Conservation (phyloP, 2,888 invertebrate species). For the Trachelus troglodyta region DNA sequence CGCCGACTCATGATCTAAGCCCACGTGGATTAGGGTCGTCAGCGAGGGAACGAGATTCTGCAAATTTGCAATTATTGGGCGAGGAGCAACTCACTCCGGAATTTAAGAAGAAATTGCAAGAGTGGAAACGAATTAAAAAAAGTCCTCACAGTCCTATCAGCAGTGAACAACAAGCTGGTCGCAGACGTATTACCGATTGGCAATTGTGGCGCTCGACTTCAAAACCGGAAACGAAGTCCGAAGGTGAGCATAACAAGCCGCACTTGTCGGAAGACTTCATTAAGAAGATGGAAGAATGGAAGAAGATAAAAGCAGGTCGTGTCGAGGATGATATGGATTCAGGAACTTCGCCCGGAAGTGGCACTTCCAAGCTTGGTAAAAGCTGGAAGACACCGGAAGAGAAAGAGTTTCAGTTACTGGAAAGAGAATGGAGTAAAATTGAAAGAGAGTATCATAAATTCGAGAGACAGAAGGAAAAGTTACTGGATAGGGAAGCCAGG, state of each 20-base stretch:
- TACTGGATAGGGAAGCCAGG: slow-evolving; percentile 75
- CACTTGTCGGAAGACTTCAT: slow-evolving; percentile 85
- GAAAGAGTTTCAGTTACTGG: slow-evolving; percentile 71
- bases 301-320: slow-evolving; percentile 77
- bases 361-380: slow-evolving; percentile 48
- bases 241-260: slow-evolving; percentile 70
- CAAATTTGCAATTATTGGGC: slow-evolving; percentile 59
- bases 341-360: slow-evolving; percentile 53
- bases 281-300: slow-evolving; percentile 89
- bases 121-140: slow-evolving; percentile 84
- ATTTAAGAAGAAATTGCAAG: slow-evolving; percentile 85
- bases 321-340: slow-evolving; percentile 68
- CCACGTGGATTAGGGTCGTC: slow-evolving; percentile 4
- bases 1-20: neutral
- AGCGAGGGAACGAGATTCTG: slow-evolving; percentile 26
- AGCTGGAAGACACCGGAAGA: slow-evolving; percentile 64
- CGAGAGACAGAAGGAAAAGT: slow-evolving; percentile 73
- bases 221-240: slow-evolving; percentile 40
- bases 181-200: slow-evolving; percentile 72
- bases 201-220: slow-evolving; percentile 71
- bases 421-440: slow-evolving; percentile 71
- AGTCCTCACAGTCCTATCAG: slow-evolving; percentile 48
- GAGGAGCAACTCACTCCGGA: slow-evolving; percentile 83
- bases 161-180: slow-evolving; percentile 51
- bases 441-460: slow-evolving; percentile 73